Conservation (phyloP, 2,797 vertebrate genomes). For the Muscicapa comitata region DNA sequence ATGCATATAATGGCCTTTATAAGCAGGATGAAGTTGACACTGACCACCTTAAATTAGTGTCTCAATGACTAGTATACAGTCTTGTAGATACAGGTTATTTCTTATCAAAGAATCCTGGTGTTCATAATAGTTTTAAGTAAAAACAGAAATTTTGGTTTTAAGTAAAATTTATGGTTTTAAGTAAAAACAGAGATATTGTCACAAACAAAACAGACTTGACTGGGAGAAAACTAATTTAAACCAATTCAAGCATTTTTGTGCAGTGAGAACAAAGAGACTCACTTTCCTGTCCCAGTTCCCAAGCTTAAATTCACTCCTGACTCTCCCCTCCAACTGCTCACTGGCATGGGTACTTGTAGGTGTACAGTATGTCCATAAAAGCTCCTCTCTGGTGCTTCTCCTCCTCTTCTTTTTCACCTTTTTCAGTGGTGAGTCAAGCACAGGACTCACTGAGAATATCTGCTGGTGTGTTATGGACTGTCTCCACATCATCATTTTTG, state of each 20-base stretch:
- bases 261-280: background rate
- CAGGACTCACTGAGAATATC: rapidly evolving
- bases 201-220: background rate
- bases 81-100: background rate
- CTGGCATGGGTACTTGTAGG: background rate
- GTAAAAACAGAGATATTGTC: background rate
- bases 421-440: background rate
- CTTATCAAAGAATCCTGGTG: background rate
- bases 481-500: background rate
- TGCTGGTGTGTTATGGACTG: background rate
- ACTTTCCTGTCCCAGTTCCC: background rate
- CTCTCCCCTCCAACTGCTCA: background rate
- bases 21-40: background rate
- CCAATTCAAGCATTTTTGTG: background rate
- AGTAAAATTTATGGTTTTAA: background rate
- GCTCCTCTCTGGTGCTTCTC: background rate
- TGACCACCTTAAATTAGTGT: background rate
- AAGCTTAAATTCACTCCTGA: background rate
- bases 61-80: background rate
- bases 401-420: rapidly evolving
- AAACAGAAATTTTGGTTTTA: background rate
- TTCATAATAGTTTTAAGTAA: background rate
- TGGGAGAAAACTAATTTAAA: background rate
- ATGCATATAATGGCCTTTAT: background rate
- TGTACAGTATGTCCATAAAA: background rate